These are phyloP conservation scores for Menidia beryllina DNA, from an alignment of 2,113 vertebrate species.

Conservation along the genomic window DNA sequence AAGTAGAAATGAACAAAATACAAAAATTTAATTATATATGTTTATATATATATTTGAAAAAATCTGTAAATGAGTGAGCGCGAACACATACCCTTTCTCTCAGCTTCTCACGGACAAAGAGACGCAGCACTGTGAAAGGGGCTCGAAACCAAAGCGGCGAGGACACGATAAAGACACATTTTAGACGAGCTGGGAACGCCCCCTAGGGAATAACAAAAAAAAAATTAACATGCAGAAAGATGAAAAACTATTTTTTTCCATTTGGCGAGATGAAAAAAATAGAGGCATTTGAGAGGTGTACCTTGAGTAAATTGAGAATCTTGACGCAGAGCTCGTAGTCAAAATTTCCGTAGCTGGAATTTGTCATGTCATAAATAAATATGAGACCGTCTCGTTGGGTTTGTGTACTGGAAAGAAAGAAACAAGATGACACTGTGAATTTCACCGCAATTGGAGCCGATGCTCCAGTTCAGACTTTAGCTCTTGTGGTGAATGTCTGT, in stretches of 20 bases:
- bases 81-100: conserved; percentile 79
- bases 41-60: too few relatives aligned
- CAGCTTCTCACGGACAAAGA: conserved; percentile 85
- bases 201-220: conserved; percentile 67
- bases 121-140: conserved; percentile 82
- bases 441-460: neutral
- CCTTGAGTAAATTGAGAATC: conserved; percentile 86
- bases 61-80: neutral
- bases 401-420: conserved; percentile 70
- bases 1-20: neutral
- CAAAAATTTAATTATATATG: too few relatives aligned
- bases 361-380: conserved; percentile 88
- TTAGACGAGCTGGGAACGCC: conserved; percentile 84
- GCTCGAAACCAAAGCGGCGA: conserved; percentile 86
- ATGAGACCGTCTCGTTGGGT: conserved; percentile 85
- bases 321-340: conserved; percentile 87
- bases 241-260: too few relatives aligned
- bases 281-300: conserved; percentile 39
- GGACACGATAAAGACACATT: conserved; percentile 86
- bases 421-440: too few relatives aligned
- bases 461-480: neutral
- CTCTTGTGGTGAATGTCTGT: too few relatives aligned
- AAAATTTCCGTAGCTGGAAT: conserved; percentile 84
- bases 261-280: neutral
- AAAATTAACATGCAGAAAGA: neutral